These are phyloP conservation scores for Syngnathus rostellatus DNA, from an alignment of 2,797 vertebrate species.

Conservation along the genomic window DNA sequence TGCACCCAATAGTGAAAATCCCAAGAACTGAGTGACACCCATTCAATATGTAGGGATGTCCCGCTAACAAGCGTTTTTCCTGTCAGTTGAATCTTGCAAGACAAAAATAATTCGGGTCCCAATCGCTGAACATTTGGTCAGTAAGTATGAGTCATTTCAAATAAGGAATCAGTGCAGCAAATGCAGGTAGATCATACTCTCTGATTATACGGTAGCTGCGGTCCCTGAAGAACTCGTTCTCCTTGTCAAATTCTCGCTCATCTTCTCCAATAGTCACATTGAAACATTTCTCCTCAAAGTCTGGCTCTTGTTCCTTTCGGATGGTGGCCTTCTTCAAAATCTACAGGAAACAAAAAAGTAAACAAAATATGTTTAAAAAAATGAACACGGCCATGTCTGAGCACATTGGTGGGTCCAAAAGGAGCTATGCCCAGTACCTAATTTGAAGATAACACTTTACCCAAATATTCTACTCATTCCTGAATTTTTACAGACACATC, in stretches of 20 bases:
- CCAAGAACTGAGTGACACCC: no score
- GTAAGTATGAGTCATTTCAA: neutral
- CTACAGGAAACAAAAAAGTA: constrained; percentile 46
- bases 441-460: neutral
- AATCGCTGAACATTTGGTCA: neutral
- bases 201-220: constrained; percentile 91
- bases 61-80: no score
- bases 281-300: constrained; percentile 97
- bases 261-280: constrained; percentile 97
- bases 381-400: neutral
- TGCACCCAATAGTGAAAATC: no score
- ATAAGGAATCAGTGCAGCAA: neutral
- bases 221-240: constrained; percentile 93
- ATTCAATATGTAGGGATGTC: no score
- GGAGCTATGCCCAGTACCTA: neutral
- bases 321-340: constrained; percentile 96
- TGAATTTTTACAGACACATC: neutral
- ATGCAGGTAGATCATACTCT: constrained; percentile 71
- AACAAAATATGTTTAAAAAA: neutral
- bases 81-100: no score
- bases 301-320: constrained; percentile 94
- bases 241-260: constrained; percentile 93
- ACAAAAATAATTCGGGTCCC: neutral
- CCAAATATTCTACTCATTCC: neutral
- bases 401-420: neutral